Evolutionary conservation across 2,113 vertebrate species (phyloP).

Genomic region (Microtus montanus): DNA sequence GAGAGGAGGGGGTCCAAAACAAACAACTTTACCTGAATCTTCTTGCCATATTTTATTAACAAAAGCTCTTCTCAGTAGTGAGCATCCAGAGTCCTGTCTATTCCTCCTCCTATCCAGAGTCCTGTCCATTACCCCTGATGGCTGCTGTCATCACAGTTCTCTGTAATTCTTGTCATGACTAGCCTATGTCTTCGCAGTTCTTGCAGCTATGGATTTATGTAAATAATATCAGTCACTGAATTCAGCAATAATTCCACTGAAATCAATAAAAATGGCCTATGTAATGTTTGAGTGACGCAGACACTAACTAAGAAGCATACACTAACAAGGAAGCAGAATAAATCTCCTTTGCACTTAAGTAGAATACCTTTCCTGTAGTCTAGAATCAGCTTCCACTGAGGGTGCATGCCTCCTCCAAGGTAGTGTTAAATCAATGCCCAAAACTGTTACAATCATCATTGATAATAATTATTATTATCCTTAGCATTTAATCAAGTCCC

Average conservation of each 20-base stretch:
- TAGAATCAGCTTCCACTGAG: neutral
- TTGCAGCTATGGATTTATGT: neutral
- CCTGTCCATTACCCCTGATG: neutral
- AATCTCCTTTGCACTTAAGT: neutral
- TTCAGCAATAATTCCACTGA: conserved; percentile 4
- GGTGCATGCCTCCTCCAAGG: neutral
- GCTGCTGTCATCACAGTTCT: neutral
- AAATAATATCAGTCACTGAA: neutral
- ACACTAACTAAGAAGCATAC: neutral
- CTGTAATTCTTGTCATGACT: neutral
- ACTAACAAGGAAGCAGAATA: neutral
- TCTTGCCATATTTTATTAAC: neutral
- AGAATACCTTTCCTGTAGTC: neutral
- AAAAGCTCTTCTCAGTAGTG: neutral
- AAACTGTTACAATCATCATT: neutral
- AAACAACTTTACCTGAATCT: neutral
- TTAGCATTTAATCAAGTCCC: neutral
- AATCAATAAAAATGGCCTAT: neutral
- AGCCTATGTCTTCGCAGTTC: neutral
- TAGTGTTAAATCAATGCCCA: neutral
- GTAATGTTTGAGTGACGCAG: neutral
- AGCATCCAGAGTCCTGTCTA: neutral
- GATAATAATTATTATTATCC: neutral
- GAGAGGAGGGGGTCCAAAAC: neutral
- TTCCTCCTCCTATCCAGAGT: neutral